These are phyloP conservation scores for Festucalex cinctus DNA, from an alignment of 2,113 vertebrate species.

Conservation along the genomic window DNA sequence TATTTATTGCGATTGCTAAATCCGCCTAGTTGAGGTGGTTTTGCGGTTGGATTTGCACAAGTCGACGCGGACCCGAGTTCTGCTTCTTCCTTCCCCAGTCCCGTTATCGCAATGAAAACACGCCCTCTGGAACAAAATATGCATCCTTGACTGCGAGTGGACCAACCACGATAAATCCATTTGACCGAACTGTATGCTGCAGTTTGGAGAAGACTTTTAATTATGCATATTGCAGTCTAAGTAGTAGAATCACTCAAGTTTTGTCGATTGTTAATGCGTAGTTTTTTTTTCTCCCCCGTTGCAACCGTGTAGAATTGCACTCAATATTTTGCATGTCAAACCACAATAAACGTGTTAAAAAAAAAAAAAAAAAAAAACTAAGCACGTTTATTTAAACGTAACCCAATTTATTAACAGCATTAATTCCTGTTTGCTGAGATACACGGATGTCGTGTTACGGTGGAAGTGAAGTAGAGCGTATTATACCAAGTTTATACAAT, in stretches of 20 bases:
- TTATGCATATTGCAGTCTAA: background rate
- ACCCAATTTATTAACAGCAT: background rate
- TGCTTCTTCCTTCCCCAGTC: slow-evolving; percentile 12
- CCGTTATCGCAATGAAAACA: slow-evolving; percentile 57
- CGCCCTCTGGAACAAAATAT: slow-evolving; percentile 38
- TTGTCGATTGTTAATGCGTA: no score
- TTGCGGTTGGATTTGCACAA: background rate
- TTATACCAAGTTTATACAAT: slow-evolving; percentile 28
- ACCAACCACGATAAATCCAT: slow-evolving; percentile 9
- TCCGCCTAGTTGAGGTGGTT: background rate
- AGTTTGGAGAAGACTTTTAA: background rate
- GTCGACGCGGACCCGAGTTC: background rate
- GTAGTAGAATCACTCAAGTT: background rate
- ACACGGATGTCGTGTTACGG: slow-evolving; percentile 10
- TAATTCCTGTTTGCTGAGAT: background rate
- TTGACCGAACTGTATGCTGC: slow-evolving; percentile 12
- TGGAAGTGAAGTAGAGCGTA: slow-evolving; percentile 4
- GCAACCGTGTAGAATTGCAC: no score
- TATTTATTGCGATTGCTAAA: background rate
- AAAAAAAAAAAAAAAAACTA: background rate
- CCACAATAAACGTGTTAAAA: background rate
- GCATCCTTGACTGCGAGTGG: slow-evolving; percentile 31
- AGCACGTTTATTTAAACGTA: background rate
- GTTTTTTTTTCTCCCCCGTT: no score
- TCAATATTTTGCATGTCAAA: no score